Evolutionary conservation across 2,113 vertebrate genomes (phyloP), one percentile per base, ranked within the genome.

Genomic region (Caranx ignobilis): DNA sequence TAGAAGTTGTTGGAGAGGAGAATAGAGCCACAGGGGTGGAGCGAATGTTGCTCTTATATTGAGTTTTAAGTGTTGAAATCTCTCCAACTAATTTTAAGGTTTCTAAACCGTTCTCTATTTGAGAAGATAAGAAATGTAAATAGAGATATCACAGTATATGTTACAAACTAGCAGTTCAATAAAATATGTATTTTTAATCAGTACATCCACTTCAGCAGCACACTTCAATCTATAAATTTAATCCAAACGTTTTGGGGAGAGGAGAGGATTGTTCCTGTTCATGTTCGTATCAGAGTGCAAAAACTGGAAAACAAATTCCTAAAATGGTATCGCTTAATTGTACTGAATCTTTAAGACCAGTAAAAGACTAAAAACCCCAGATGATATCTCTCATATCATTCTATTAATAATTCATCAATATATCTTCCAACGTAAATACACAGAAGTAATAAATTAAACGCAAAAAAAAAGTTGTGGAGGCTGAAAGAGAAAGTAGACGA

Each of bases 351-450:
- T 39, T 62, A 70, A 70, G 55, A 52, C 11, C 18, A 65, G 8
- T 52, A 26, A 62, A 61, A 69, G 11, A 63, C 59, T 59, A 39
- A 62, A 62, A 76, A 11, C 69, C 35, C 64, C 9, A 61, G 70
- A 77, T 3, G 21, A n/a, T 45, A 41, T 47, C 32, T 64, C 43
- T 72, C 31, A 67, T 56, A 56, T 81, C 41, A 68, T 56, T 39
- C 63, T 37, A 78, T 79, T 52, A 69, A 71, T 75, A 79, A 79
- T 88, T 76, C n/a, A 85, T 88, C 18, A 50, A 77, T 74, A 63
- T 67, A 9, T 61, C 37, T 68, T 56, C 31, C 55, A 8, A 43
- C 32, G 57, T 31, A 21, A 11, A 73, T 19, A 35, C 35, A 47
- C 41, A 47, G 41, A 87, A 85, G 59, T 65, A 34, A 61, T 59